Evolutionary conservation across 1,140 invertebrate genomes (phyloP).

Genomic region (Brachionus sp.): DNA sequence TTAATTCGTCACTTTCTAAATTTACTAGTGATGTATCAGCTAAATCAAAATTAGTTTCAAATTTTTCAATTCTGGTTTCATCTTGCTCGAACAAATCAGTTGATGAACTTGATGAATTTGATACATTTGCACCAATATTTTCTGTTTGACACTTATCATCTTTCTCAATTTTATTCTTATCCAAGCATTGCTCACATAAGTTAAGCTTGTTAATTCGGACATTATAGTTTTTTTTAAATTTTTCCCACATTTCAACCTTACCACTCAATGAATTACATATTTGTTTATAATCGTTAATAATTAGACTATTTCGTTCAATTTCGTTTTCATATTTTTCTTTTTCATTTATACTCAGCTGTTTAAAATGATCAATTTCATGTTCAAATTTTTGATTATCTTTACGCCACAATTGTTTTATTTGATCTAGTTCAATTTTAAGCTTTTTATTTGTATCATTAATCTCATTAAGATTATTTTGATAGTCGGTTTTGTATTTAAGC

Average conservation of each 20-base stretch:
- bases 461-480: conserved; percentile 34
- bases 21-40: not conserved
- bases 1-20: not conserved
- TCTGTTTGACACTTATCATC: not conserved
- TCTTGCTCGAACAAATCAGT: not conserved
- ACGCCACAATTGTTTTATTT: conserved; percentile 26
- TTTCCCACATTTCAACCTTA: conserved; percentile 31
- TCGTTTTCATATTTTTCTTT: conserved; percentile 1
- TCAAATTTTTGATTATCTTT: conserved; percentile 26
- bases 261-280: conserved; percentile 31
- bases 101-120: not conserved
- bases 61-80: not conserved
- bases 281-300: conserved; percentile 37
- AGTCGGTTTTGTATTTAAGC: conserved; percentile 28
- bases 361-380: conserved; percentile 2
- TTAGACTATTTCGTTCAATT: conserved; percentile 4
- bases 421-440: conserved; percentile 26
- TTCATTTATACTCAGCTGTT: not conserved
- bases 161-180: not conserved
- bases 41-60: not conserved
- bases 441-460: conserved; percentile 38
- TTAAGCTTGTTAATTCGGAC: not conserved
- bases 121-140: not conserved
- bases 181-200: not conserved
- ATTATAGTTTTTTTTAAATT: not conserved